Evolutionary conservation across 1,140 invertebrate genomes (phyloP), one percentile per base, ranked within the genome.

Genomic region (Vollenhovia emeryi): DNA sequence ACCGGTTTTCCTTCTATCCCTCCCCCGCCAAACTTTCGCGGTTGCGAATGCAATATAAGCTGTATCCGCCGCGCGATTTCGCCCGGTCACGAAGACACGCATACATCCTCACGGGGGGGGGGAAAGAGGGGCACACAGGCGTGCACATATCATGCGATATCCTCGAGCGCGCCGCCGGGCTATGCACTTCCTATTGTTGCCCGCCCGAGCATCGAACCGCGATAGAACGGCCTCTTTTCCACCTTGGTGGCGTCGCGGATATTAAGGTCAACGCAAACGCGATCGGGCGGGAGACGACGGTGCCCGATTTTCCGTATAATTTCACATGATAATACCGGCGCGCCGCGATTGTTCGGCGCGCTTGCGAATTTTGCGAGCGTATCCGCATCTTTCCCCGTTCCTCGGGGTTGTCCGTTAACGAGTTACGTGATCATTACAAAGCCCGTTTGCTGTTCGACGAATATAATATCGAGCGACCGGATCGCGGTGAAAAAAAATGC

Each of bases 241-340:
- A 40, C 15, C 30, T 52, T 40, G 57, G 36, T 45, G 18, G 24
- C n/a, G 33, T 48, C 21, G 48, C 57, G 57, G n/a, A 75, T 78
- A 88, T 89, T 83, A 78, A 83, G 87, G 87, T 88, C 87, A 86
- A 27, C 68, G n/a, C 50, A 73, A 55, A n/a, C n/a, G 55, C 43
- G 79, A 84, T 84, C 69, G 18, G 68, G 52, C 24, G 27, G 6
- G 3, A 30, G 43, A 36, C 27, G 33, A 5, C 33, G 57, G 21
- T 40, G 36, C 55, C 78, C 24, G 66, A 82, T 82, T 82, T 82
- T 73, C 78, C 50, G 13, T 43, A 43, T 82, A 82, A 82, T 73
- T 82, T 82, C 78, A 71, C 33, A 13, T 24, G 50, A 27, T 59
- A 73, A 59, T 73, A 80, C 5, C 7, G 45, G 36, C 1, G 27